These are phyloP conservation scores for Arremon brunneinucha DNA, from an alignment of 2,797 vertebrate species.

Conservation along the genomic window DNA sequence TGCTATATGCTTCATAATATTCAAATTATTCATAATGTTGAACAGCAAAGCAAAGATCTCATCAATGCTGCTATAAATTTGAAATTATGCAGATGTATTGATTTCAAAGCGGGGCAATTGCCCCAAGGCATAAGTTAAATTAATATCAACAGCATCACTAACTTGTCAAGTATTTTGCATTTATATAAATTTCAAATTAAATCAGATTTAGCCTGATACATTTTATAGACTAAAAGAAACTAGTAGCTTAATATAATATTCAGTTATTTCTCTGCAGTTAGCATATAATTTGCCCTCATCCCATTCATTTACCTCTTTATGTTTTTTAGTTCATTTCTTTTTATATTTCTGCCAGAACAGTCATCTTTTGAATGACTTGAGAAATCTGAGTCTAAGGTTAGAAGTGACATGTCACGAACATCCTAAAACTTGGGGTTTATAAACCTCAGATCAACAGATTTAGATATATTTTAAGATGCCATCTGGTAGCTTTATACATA, in stretches of 20 bases:
- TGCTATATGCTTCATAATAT: neutral
- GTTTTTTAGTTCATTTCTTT: neutral
- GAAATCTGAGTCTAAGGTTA: slow-evolving; percentile 37
- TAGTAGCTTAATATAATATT: neutral
- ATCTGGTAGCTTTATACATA: slow-evolving; percentile 28
- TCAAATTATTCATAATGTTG: neutral
- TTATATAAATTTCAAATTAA: neutral
- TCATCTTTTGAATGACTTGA: neutral
- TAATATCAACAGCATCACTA: neutral
- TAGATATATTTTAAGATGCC: slow-evolving; percentile 34
- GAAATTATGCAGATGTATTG: neutral
- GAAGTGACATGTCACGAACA: neutral
- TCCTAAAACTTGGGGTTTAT: neutral
- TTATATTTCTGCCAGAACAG: slow-evolving; percentile 1
- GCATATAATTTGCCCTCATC: neutral
- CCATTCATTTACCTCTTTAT: neutral
- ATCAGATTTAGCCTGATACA: neutral
- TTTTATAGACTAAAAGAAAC: neutral
- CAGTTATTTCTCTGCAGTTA: neutral
- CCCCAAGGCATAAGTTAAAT: neutral
- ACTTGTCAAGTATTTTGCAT: neutral
- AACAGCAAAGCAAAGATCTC: neutral
- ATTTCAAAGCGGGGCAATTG: neutral
- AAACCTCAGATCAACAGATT: neutral
- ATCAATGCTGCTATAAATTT: neutral